A percentile compares a stretch with the other conserved stretches of the same genome.
Evolutionary conservation across 2,113 vertebrate genomes (phyloP).

Genomic region (Rhinogobius similis): DNA sequence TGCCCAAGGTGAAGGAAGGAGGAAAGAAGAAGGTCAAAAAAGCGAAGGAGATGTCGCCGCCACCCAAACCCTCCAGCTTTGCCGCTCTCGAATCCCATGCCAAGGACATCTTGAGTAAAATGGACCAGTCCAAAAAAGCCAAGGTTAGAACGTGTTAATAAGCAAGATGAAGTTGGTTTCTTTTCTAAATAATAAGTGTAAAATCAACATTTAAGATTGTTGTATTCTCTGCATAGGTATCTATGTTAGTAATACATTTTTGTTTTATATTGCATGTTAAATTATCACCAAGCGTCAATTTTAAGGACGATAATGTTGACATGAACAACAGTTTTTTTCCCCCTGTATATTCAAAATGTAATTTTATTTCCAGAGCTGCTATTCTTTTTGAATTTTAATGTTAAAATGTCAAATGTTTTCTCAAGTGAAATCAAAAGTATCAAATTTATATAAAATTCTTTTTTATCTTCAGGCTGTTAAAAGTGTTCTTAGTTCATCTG

Average conservation of each 20-base stretch:
- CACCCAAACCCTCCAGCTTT: conserved; percentile 87
- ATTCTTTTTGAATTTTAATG: neutral
- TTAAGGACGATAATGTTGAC: neutral
- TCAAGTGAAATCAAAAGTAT: too few species aligned
- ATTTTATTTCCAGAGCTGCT: too few species aligned
- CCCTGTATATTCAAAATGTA: neutral
- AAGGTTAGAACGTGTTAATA: conserved; percentile 77
- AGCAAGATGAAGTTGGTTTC: neutral
- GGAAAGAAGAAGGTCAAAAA: conserved; percentile 94
- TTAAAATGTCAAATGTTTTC: neutral
- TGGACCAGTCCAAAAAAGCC: conserved; percentile 93
- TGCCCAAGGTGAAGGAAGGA: conserved; percentile 89
- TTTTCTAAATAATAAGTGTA: neutral
- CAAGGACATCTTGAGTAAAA: conserved; percentile 93
- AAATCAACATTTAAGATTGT: neutral
- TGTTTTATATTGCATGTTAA: neutral
- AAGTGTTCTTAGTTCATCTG: conserved; percentile 84
- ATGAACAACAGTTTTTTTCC: too few species aligned
- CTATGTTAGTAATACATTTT: neutral
- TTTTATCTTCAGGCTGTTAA: conserved; percentile 82
- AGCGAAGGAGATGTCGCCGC: conserved; percentile 79
- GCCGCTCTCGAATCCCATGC: conserved; percentile 93
- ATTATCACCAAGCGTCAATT: neutral
- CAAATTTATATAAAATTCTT: neutral
- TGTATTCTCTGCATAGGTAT: neutral